A percentile compares a stretch with the other conserved stretches of the same genome.
Conservation (phyloP, 2,888 invertebrate genomes). For the Scrobipalpa costella region DNA sequence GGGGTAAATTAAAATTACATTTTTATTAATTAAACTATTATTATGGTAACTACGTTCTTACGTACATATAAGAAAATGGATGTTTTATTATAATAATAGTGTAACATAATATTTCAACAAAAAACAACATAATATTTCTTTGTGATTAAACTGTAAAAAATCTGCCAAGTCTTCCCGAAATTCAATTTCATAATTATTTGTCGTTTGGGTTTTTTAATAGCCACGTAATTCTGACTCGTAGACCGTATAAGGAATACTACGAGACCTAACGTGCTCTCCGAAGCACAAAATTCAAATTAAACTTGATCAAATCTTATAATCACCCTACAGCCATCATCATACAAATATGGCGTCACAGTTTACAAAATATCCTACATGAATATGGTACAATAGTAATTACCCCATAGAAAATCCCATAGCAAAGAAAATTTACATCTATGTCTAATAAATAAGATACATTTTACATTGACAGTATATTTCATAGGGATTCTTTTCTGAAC, state of each 20-base stretch:
- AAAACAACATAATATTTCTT: too few species aligned
- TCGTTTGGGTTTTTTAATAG: too few species aligned
- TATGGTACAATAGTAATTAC: not conserved
- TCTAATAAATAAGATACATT: not conserved
- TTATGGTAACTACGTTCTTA: not conserved
- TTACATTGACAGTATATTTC: not conserved
- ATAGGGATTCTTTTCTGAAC: not conserved
- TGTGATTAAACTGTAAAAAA: too few species aligned
- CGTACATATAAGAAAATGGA: not conserved
- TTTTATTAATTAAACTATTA: not conserved
- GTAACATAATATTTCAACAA: too few species aligned
- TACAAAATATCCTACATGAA: not conserved
- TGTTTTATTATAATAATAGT: not conserved
- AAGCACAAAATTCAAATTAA: too few species aligned
- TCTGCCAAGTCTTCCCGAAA: too few species aligned
- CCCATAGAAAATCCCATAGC: not conserved
- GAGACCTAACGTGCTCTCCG: too few species aligned
- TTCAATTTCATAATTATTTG: too few species aligned
- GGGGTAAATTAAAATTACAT: not conserved
- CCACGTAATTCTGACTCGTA: too few species aligned
- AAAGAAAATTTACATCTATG: not conserved
- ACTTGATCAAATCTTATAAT: not conserved
- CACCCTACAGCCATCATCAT: not conserved
- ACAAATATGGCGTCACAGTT: slow-evolving; percentile 19
- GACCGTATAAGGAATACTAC: too few species aligned